Conservation (phyloP, 2,113 vertebrate genomes). For the Aptenodytes forsteri region DNA sequence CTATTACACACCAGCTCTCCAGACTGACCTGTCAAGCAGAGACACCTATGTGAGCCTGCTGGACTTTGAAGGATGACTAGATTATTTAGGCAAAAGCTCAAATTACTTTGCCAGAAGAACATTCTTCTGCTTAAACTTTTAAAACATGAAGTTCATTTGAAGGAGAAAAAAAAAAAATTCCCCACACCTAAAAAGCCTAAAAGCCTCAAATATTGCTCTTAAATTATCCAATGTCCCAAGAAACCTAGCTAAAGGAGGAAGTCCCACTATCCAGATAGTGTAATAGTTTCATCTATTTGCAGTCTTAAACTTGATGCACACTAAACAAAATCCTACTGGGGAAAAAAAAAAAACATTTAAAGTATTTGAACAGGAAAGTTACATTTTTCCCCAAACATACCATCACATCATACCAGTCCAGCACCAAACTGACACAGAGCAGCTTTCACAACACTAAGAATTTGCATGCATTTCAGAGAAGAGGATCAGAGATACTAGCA, state of each 20-base stretch:
- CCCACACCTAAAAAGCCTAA: not conserved
- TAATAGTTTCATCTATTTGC: not conserved
- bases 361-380: not conserved
- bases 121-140: not conserved
- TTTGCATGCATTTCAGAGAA: not conserved
- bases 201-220: not conserved
- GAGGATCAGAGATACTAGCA: not conserved
- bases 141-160: not conserved
- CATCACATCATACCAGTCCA: not conserved
- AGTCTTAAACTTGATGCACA: not conserved
- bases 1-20: not conserved
- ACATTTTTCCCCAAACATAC: not conserved
- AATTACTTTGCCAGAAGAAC: not conserved
- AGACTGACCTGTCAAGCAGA: not conserved
- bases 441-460: not conserved
- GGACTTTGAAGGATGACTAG: not conserved
- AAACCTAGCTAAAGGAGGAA: not conserved
- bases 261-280: not conserved
- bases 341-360: not conserved
- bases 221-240: not conserved
- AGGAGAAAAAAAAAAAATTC: not conserved
- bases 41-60: not conserved
- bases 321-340: not conserved
- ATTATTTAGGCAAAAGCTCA: not conserved
- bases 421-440: not conserved